Evolutionary conservation across 2,797 vertebrate species (phyloP).

Genomic region (Lacerta agilis): DNA sequence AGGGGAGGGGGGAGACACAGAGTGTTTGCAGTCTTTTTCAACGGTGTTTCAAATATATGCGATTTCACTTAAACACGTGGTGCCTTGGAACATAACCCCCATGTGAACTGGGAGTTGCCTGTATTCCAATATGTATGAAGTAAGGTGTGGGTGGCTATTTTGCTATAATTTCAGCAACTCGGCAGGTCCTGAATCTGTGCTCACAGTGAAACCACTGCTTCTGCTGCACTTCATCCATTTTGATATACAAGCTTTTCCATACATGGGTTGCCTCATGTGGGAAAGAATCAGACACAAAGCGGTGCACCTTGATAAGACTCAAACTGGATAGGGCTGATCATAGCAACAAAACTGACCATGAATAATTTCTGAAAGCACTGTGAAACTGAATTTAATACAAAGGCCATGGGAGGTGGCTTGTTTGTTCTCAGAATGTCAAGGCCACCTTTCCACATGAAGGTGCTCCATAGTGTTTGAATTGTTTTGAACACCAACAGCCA

Average conservation of each 20-base stretch:
- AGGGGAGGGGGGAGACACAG: no score
- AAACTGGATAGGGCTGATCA: conserved; percentile 46
- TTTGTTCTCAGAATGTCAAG: not conserved
- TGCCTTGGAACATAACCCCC: no score
- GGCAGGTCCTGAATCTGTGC: not conserved
- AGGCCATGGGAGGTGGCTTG: not conserved
- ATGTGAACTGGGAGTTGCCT: no score
- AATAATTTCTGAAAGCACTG: conserved; percentile 49
- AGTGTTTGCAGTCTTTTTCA: no score
- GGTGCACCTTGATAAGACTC: not conserved
- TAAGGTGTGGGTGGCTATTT: not conserved
- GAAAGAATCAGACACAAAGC: not conserved
- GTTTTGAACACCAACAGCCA: not conserved
- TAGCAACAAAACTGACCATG: conserved; percentile 49
- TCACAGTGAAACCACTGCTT: not conserved
- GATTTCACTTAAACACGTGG: no score
- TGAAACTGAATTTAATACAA: conserved; percentile 53
- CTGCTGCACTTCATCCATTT: not conserved
- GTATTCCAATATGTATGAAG: not conserved
- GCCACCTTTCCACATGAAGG: not conserved
- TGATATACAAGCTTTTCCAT: not conserved
- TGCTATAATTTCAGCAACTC: not conserved
- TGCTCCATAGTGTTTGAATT: conserved; percentile 16
- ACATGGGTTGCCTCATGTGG: not conserved
- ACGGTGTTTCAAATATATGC: no score